Evolutionary conservation across 1,140 invertebrate genomes (phyloP), one percentile per base, ranked within the genome.

Genomic region (Camponotus pennsylvanicus): DNA sequence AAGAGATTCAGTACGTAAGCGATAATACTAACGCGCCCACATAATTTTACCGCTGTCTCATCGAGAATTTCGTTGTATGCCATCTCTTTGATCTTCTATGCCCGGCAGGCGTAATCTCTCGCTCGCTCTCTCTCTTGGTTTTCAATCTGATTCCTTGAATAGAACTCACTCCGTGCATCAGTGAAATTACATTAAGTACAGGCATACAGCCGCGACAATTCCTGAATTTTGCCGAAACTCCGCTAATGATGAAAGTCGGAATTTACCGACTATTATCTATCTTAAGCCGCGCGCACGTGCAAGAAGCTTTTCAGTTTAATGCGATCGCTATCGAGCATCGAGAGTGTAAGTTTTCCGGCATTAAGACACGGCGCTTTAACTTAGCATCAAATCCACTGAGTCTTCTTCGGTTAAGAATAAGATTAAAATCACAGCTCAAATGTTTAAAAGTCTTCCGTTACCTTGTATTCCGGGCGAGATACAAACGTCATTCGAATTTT

Each of bases 1-100:
- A 1, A 37, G 8, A 27, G 8, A 27, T 40, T 18, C n/a, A 0
- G 15, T 27, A 52, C 9, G 40, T 61, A 85, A 13, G 8, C 27
- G 3, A 52, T 52, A 52, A 52, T 52, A 18, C 3, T 18, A 4
- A 40, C 49, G 75, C 15, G 49, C 49, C 34, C 61, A 77, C 64
- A 89, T 83, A 89, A 89, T 89, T 89, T 64, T 55, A 21, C 27
- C 8, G 57, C 2, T 34, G 6, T 49, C 83, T 86, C 69, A 89
- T 78, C 69, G 4, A 45, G 55, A 6, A 76, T 59, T 37, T 15
- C 40, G 45, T 40, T 27, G 59, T 57, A 40, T 63, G 59, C 59
- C 45, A 57, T 83, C 52, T 71, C 61, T 86, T 79, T 78, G 59
- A 89, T 75, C 77, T 86, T 84, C 9, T 86, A 77, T 63, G 27